Conservation (phyloP, 2,888 invertebrate genomes). For the Caenorhabditis drosophilae region DNA sequence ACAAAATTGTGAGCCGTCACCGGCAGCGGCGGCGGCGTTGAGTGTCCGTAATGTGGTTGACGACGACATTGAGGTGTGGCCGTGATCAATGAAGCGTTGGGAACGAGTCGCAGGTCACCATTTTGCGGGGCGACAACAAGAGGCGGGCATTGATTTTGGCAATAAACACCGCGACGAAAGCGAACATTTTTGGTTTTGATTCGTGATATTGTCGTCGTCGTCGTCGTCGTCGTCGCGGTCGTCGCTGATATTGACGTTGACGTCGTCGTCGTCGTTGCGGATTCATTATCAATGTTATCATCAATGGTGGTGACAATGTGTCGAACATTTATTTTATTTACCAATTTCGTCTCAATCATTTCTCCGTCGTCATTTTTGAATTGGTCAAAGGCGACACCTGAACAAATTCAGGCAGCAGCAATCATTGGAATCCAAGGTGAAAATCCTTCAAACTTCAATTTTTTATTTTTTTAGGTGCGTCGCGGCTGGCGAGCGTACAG, state of each 20-base stretch:
- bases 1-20: too few relatives aligned
- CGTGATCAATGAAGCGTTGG: constrained; percentile 7
- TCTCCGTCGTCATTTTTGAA: too few relatives aligned
- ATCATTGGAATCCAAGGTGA: constrained; percentile 26
- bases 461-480: too few relatives aligned
- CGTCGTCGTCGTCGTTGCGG: background rate
- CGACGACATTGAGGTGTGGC: background rate
- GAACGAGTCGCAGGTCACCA: constrained; percentile 33
- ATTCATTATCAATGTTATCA: background rate
- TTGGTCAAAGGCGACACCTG: constrained; percentile 25
- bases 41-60: background rate
- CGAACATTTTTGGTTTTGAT: background rate
- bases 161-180: background rate
- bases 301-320: constrained; percentile 6
- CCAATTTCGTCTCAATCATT: too few relatives aligned
- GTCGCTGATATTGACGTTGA: background rate
- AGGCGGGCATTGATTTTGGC: constrained; percentile 17
- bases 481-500: too few relatives aligned
- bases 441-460: too few relatives aligned
- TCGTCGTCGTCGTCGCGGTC: background rate
- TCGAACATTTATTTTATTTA: too few relatives aligned
- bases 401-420: constrained; percentile 23
- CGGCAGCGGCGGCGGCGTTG: background rate
- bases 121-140: constrained; percentile 39
- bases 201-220: background rate